A percentile compares a stretch with the other conserved stretches of the same genome.
phyloP scores from a whole-genome alignment of 2,888 invertebrate species.

The Caenorhabditis panamensis region DNA sequence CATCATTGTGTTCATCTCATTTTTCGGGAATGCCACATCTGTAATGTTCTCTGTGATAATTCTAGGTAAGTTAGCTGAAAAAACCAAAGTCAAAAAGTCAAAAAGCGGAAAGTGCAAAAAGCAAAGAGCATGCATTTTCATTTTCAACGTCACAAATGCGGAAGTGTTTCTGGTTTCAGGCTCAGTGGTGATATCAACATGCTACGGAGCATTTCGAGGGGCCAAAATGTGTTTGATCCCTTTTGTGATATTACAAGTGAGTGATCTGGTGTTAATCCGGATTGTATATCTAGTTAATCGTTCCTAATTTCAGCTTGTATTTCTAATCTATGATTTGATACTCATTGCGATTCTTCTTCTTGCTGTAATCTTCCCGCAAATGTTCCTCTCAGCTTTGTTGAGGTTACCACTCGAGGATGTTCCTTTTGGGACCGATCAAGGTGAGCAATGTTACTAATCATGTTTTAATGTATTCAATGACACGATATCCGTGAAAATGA shows the following conservation, averaged over 20 bases:
- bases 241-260: constrained; percentile 75
- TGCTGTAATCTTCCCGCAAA: constrained; percentile 44
- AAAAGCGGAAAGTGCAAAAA: neutral
- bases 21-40: constrained; percentile 72
- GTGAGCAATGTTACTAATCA: too few relatives aligned
- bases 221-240: constrained; percentile 78
- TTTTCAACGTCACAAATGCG: too few relatives aligned
- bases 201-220: constrained; percentile 76
- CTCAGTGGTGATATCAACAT: constrained; percentile 69
- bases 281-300: too few relatives aligned
- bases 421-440: constrained; percentile 47
- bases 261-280: neutral
- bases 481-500: too few relatives aligned
- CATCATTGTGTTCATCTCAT: constrained; percentile 67
- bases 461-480: too few relatives aligned
- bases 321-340: constrained; percentile 65
- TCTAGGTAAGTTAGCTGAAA: constrained; percentile 59
- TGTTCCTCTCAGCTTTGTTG: constrained; percentile 49
- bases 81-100: too few relatives aligned
- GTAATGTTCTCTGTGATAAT: constrained; percentile 74
- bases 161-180: constrained; percentile 49
- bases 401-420: constrained; percentile 45
- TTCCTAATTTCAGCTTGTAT: constrained; percentile 65
- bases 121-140: neutral
- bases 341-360: constrained; percentile 50